Evolutionary conservation across 2,113 vertebrate species (phyloP).

Genomic region (Seriola quinqueradiata): DNA sequence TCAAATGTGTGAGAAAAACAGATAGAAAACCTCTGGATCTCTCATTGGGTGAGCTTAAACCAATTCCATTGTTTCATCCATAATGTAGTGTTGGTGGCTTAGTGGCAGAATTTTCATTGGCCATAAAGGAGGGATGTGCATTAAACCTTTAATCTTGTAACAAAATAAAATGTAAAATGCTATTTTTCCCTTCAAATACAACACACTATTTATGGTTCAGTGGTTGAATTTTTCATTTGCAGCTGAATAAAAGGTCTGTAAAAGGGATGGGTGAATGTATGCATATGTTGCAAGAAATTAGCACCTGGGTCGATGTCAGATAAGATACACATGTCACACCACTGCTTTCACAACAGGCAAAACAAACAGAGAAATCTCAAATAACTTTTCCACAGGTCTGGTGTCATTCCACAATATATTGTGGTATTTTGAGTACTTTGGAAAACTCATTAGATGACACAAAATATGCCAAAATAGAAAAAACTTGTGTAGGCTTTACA

Average conservation of each 20-base stretch:
- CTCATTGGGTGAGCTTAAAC: not conserved
- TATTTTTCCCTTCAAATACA: not conserved
- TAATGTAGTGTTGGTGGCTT: not conserved
- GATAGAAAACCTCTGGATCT: no score
- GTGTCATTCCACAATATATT: not conserved
- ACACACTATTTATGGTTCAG: not conserved
- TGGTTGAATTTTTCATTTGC: not conserved
- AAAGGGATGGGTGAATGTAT: not conserved
- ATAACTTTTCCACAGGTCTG: not conserved
- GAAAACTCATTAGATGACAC: constrained; percentile 23
- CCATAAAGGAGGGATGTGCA: not conserved
- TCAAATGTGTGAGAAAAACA: not conserved
- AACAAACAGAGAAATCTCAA: not conserved
- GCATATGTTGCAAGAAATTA: not conserved
- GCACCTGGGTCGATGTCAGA: not conserved
- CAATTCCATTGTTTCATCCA: not conserved
- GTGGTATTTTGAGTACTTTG: constrained; percentile 3
- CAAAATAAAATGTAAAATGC: not conserved
- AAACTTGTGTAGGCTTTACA: constrained; percentile 5
- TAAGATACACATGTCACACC: not conserved
- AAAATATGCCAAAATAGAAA: constrained; percentile 19
- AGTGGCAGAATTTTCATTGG: not conserved
- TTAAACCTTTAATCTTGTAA: not conserved
- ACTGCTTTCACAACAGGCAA: not conserved
- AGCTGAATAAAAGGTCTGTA: not conserved